These are phyloP conservation scores for Drosophila sturtevanti DNA, from an alignment of 1,140 invertebrate species.

Conservation along the genomic window DNA sequence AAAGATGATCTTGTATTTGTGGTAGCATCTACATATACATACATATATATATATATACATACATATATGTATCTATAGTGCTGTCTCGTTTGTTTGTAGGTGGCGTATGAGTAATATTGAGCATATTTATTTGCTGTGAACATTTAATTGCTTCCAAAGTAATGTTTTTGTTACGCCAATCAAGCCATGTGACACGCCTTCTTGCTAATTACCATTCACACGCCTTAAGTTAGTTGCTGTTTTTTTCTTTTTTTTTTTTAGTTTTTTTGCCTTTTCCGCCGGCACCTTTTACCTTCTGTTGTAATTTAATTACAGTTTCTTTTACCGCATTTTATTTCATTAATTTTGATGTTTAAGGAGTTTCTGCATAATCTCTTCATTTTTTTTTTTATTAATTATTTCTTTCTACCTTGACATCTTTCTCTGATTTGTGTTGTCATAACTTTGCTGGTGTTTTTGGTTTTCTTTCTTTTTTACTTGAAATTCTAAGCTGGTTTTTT, in stretches of 20 bases:
- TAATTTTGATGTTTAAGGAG: slow-evolving; percentile 44
- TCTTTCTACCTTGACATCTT: slow-evolving; percentile 29
- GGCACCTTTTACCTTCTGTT: slow-evolving; percentile 57
- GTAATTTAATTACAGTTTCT: slow-evolving; percentile 65
- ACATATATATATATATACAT: too few species aligned
- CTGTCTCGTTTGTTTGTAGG: slow-evolving; percentile 28
- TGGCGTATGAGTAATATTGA: slow-evolving; percentile 63
- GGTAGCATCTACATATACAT: background rate
- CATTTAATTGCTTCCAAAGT: slow-evolving; percentile 51
- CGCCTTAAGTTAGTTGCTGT: slow-evolving; percentile 28
- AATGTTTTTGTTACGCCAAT: slow-evolving; percentile 34
- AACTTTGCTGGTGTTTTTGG: slow-evolving; percentile 35
- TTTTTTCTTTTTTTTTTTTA: slow-evolving; percentile 35
- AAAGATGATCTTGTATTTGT: background rate
- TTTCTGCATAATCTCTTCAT: slow-evolving; percentile 40
- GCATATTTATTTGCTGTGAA: slow-evolving; percentile 19
- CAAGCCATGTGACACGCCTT: slow-evolving; percentile 8
- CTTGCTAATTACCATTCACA: slow-evolving; percentile 60
- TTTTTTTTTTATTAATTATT: background rate
- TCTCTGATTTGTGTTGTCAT: slow-evolving; percentile 50
- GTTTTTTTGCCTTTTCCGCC: slow-evolving; percentile 54
- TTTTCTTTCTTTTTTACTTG: slow-evolving; percentile 23
- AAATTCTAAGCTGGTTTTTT: slow-evolving; percentile 33
- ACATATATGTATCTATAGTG: too few species aligned
- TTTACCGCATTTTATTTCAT: slow-evolving; percentile 56